These are phyloP conservation scores for Megaceryle alcyon DNA, from an alignment of 2,797 vertebrate genomes.

Conservation along the genomic window DNA sequence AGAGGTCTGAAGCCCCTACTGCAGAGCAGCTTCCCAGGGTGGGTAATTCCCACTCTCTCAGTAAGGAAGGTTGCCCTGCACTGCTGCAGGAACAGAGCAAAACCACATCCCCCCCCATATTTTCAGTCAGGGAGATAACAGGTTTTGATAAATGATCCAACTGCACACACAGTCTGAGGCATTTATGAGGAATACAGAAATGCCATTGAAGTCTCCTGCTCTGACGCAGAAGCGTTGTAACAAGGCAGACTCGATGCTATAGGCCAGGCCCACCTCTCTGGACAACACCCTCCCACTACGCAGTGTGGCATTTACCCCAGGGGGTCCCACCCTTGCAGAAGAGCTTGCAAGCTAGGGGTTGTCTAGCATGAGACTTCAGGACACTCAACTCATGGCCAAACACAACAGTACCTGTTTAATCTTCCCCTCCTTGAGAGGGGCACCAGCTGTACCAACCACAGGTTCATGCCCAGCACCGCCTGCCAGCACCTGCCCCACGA, in stretches of 20 bases:
- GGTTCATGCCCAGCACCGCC: not conserved
- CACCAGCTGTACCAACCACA: not conserved
- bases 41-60: not conserved
- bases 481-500: accelerated
- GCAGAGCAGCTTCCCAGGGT: not conserved
- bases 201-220: not conserved
- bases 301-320: not conserved
- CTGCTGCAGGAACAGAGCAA: not conserved
- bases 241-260: not conserved
- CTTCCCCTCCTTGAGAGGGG: accelerated
- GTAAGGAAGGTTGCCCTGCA: not conserved
- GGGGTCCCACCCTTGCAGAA: accelerated
- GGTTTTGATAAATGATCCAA: not conserved
- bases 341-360: not conserved
- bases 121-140: not conserved
- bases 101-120: accelerated
- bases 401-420: not conserved
- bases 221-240: not conserved
- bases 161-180: not conserved
- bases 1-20: not conserved
- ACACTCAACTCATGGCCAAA: not conserved
- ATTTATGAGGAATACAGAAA: not conserved
- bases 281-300: not conserved
- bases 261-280: not conserved
- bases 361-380: not conserved